Evolutionary conservation across 1,140 invertebrate species (phyloP).

Genomic region (Spodoptera frugiperda): DNA sequence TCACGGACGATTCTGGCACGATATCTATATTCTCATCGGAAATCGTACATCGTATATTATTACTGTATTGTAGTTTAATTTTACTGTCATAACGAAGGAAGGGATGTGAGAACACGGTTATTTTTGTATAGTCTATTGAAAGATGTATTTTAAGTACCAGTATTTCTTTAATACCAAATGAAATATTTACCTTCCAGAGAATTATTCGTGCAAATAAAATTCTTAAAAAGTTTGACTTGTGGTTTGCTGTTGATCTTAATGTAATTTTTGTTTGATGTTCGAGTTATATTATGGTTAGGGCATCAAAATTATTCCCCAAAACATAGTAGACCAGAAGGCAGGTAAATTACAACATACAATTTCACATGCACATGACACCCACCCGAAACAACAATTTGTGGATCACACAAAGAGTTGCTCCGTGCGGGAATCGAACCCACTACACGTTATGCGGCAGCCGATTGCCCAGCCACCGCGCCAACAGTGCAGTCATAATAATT

Average conservation of each 20-base stretch:
- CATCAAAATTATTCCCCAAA: too few species aligned
- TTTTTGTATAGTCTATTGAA: slow-evolving; percentile 78
- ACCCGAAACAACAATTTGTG: too few species aligned
- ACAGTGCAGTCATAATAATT: too few species aligned
- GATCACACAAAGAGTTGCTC: too few species aligned
- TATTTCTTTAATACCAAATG: slow-evolving; percentile 45
- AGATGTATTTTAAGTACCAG: slow-evolving; percentile 50
- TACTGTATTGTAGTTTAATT: slow-evolving; percentile 63
- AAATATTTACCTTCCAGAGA: slow-evolving; percentile 49
- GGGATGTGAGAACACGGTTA: slow-evolving; percentile 63
- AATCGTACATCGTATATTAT: slow-evolving; percentile 61
- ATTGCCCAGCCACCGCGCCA: too few species aligned
- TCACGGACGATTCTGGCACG: slow-evolving; percentile 74
- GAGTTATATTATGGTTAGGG: too few species aligned
- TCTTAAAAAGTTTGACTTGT: slow-evolving; percentile 10
- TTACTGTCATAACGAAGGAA: slow-evolving; percentile 63
- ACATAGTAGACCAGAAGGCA: too few species aligned
- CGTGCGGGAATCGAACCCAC: too few species aligned
- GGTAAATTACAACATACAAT: too few species aligned
- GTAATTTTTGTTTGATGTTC: too few species aligned
- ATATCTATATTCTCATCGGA: slow-evolving; percentile 56
- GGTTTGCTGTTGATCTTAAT: background rate
- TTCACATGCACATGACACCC: too few species aligned
- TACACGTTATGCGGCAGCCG: too few species aligned
- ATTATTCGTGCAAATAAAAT: slow-evolving; percentile 45